phyloP scores from a whole-genome alignment of 1,140 invertebrate genomes.

The Watersipora subatra region DNA sequence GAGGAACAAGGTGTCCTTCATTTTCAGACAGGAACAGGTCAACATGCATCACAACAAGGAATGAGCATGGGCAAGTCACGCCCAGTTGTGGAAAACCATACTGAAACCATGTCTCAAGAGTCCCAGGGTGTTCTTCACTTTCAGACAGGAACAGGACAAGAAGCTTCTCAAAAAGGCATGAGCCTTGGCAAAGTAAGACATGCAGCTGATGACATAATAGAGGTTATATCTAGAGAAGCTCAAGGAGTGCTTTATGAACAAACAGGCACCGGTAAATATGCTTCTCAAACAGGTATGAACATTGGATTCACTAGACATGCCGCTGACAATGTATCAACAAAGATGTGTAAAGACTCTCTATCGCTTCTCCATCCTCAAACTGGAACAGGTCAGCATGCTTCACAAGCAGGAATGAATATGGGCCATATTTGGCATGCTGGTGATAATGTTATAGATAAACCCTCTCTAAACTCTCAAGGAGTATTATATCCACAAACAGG shows the following conservation, averaged over 20 bases:
- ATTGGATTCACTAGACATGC: constrained; percentile 54
- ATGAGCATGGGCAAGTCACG: constrained; percentile 38
- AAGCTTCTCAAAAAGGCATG: constrained; percentile 25
- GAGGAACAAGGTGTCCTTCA: not conserved
- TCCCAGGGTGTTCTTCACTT: constrained; percentile 69
- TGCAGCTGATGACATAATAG: not conserved
- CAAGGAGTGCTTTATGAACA: not conserved
- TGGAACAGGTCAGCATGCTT: not conserved
- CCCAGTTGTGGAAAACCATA: constrained; percentile 49
- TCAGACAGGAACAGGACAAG: constrained; percentile 75
- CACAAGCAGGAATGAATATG: not conserved
- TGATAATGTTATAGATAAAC: not conserved
- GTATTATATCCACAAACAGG: no score
- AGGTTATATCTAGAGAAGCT: not conserved
- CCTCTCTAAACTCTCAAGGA: no score
- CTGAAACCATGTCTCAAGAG: constrained; percentile 5
- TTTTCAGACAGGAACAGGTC: constrained; percentile 28
- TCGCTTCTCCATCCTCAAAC: not conserved
- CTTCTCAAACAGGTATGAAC: constrained; percentile 53
- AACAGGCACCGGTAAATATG: constrained; percentile 69
- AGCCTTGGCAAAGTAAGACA: not conserved
- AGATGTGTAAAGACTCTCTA: not conserved
- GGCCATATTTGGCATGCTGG: not conserved
- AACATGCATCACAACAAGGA: not conserved
- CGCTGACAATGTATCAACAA: not conserved